Evolutionary conservation across 2,797 vertebrate species (phyloP), one percentile per base, ranked within the genome.

Genomic region (Catamblyrhynchus diadema): DNA sequence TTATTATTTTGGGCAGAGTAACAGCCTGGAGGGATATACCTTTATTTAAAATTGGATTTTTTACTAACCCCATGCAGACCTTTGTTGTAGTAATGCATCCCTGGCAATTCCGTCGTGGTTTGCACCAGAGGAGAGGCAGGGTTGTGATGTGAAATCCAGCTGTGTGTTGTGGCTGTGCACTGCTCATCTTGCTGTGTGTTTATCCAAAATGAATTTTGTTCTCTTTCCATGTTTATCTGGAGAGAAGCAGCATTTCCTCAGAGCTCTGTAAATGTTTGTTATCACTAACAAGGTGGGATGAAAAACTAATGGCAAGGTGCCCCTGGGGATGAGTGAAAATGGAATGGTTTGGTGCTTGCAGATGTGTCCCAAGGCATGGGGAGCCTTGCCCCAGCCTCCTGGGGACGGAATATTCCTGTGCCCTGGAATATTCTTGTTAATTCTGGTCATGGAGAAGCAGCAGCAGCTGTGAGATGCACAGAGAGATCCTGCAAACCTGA

Each of bases 391-490:
- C n/a, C 78, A 67, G 1, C 71, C 61, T 72, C 59, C 69, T 3
- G 13, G 12, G 42, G 53, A 45, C 2, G 7, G 11, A 9, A 35
- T 2, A 37, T 51, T 51, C 20, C 71, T 9, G 0, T 2, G 7
- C 56, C 42, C 30, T 25, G 60, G 51, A 19, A 17, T 27, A 11
- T 47, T 37, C 42, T 3, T 3, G 3, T 10, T 12, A 3, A 2
- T 16, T 2, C 1, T 2, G 21, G 7, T 2, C 17, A 8, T 1
- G 12, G 37, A 9, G 23, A 61, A 35, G 80, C 8, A 39, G 45
- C n/a, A 17, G 24, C 0, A 1, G 67, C 41, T 5, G 15, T 7
- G 0, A 3, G 72, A 22, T 1, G 37, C 32, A 20, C 9, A 1
- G 14, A 6, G 77, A 0, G 54, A 18, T n/a, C 10, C 73, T 56